Percentiles rank a stretch among this genome's conserved stretches.
Evolutionary conservation across 2,113 vertebrate genomes (phyloP).

Genomic region (Mustelus asterias): DNA sequence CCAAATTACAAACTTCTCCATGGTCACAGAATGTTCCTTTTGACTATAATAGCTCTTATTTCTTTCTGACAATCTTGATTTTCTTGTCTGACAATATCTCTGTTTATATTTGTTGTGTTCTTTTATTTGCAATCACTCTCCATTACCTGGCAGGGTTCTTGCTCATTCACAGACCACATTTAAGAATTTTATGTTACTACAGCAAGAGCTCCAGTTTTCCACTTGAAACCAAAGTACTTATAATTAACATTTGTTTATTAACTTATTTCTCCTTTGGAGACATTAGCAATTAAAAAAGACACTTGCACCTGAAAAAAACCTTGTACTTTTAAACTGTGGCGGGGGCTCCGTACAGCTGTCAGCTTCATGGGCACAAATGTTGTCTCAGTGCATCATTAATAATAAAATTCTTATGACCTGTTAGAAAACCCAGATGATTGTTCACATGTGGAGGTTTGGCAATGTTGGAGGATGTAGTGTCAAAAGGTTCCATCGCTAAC

Average conservation of each 20-base stretch:
- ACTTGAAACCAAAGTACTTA: too few species aligned
- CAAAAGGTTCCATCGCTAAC: constrained; percentile 14
- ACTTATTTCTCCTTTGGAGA: not conserved
- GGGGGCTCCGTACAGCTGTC: not conserved
- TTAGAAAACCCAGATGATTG: constrained; percentile 29
- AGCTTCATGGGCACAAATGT: not conserved
- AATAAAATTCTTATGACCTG: constrained; percentile 19
- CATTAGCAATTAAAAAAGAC: not conserved
- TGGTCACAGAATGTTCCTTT: too few species aligned
- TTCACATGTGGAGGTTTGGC: not conserved
- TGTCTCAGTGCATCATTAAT: not conserved
- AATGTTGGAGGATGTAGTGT: not conserved
- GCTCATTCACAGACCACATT: not conserved
- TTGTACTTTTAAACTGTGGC: not conserved
- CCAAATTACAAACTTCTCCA: too few species aligned
- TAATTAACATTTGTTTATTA: not conserved
- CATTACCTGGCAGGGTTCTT: not conserved
- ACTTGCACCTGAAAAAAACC: not conserved
- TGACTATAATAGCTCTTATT: too few species aligned
- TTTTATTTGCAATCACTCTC: too few species aligned
- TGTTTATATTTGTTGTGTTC: too few species aligned
- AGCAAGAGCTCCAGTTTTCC: not conserved
- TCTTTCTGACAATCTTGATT: too few species aligned
- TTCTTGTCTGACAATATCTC: too few species aligned
- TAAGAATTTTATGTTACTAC: not conserved